Percentiles rank a stretch among this genome's conserved stretches.
Evolutionary conservation across 2,797 vertebrate species (phyloP).

Genomic region (Eulemur albifrons): DNA sequence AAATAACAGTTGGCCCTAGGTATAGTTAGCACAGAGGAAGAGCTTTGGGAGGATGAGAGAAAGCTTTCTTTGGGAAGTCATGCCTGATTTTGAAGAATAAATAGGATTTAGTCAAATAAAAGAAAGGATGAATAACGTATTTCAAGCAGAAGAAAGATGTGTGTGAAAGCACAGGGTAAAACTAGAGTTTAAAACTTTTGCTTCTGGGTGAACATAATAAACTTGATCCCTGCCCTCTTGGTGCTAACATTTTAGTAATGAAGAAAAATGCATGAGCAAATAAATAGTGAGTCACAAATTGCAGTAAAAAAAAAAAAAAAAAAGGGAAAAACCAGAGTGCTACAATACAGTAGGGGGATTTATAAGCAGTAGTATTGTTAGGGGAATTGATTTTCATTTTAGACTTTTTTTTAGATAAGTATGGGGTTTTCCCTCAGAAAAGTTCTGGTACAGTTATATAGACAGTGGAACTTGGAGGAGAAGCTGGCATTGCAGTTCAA

Average conservation of each 20-base stretch:
- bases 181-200: background rate
- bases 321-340: background rate
- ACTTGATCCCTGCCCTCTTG: background rate
- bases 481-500: background rate
- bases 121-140: background rate
- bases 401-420: background rate
- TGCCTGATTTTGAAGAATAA: background rate
- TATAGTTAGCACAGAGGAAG: background rate
- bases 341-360: background rate
- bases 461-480: background rate
- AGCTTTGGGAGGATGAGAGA: background rate
- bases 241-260: background rate
- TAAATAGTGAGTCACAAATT: background rate
- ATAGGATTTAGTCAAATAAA: conserved; percentile 28
- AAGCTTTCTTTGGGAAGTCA: background rate
- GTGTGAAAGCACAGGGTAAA: background rate
- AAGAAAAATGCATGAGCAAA: background rate
- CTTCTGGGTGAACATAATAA: background rate
- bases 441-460: background rate
- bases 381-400: background rate
- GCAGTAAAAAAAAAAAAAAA: background rate
- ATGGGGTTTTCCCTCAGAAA: background rate
- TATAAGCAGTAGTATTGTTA: background rate
- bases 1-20: background rate
- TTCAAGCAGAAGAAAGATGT: background rate